Evolutionary conservation across 2,797 vertebrate species (phyloP).

Genomic region (Hoplostethus atlanticus): DNA sequence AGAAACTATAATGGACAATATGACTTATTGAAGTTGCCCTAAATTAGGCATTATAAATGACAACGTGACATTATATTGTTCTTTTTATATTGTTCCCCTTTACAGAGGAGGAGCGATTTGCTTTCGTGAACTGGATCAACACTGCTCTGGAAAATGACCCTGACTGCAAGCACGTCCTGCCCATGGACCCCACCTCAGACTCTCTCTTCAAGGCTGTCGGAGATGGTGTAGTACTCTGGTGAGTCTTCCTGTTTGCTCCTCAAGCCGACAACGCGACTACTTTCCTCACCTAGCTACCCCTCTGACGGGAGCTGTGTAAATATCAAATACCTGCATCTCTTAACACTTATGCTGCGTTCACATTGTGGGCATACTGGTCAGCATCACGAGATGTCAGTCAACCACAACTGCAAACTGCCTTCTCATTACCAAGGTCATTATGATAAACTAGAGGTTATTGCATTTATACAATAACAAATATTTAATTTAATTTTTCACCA

Average conservation of each 20-base stretch:
- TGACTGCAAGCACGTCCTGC: slow-evolving; percentile 92
- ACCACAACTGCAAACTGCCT: too few species aligned
- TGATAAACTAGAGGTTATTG: too few species aligned
- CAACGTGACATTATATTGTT: neutral
- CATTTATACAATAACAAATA: too few species aligned
- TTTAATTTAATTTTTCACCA: too few species aligned
- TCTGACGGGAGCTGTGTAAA: slow-evolving; percentile 17
- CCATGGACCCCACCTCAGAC: slow-evolving; percentile 94
- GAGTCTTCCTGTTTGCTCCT: slow-evolving; percentile 69
- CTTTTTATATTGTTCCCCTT: slow-evolving; percentile 12
- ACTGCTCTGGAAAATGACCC: slow-evolving; percentile 94
- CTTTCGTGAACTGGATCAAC: slow-evolving; percentile 99
- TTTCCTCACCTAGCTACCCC: neutral
- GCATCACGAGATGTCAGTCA: too few species aligned
- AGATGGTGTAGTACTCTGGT: slow-evolving; percentile 97
- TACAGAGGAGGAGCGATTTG: slow-evolving; percentile 96
- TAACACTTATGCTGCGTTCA: slow-evolving; percentile 8
- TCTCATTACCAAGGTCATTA: too few species aligned
- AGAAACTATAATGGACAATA: slow-evolving; percentile 5
- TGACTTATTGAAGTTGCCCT: slow-evolving; percentile 1
- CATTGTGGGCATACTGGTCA: neutral
- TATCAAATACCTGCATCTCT: slow-evolving; percentile 27
- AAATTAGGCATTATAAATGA: neutral
- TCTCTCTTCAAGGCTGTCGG: slow-evolving; percentile 92
- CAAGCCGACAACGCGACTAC: neutral